phyloP scores from a whole-genome alignment of 1,140 invertebrate species.

The Micrasema longulum region DNA sequence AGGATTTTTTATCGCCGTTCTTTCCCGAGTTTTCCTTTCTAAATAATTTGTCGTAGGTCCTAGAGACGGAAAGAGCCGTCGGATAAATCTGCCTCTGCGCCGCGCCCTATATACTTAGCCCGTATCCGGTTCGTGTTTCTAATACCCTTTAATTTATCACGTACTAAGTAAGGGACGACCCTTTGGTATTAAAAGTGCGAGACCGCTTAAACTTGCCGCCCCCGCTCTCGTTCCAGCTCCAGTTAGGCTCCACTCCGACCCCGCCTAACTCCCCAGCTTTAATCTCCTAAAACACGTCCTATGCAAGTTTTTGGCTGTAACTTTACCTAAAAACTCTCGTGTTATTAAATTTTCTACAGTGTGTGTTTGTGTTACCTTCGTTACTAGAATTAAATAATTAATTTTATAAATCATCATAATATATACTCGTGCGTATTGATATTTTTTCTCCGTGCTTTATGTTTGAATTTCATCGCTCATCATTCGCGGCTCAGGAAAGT shows the following conservation, averaged over 20 bases:
- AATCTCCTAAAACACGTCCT: conserved; percentile 43
- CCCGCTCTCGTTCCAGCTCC: conserved; percentile 6
- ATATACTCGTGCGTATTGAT: no score
- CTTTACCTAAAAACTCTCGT: conserved; percentile 18
- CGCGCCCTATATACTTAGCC: conserved; percentile 29
- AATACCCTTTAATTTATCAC: conserved; percentile 54
- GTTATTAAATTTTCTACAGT: conserved; percentile 17
- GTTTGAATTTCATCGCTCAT: no score
- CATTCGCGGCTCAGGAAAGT: not conserved
- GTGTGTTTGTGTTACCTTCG: not conserved
- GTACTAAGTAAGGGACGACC: conserved; percentile 50
- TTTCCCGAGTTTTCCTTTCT: not conserved
- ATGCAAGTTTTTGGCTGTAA: conserved; percentile 30
- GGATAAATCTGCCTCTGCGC: conserved; percentile 22
- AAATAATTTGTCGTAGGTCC: conserved; percentile 17
- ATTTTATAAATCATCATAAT: no score
- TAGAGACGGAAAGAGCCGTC: not conserved
- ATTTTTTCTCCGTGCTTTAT: no score
- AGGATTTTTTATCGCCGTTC: not conserved
- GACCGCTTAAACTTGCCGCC: conserved; percentile 40
- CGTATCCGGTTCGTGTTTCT: conserved; percentile 46
- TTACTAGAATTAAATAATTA: not conserved
- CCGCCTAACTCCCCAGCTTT: not conserved
- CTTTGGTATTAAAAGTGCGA: conserved; percentile 51
- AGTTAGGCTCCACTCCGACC: not conserved